Conservation (phyloP, 2,888 invertebrate species). For the Dicyrtoma fusca region DNA sequence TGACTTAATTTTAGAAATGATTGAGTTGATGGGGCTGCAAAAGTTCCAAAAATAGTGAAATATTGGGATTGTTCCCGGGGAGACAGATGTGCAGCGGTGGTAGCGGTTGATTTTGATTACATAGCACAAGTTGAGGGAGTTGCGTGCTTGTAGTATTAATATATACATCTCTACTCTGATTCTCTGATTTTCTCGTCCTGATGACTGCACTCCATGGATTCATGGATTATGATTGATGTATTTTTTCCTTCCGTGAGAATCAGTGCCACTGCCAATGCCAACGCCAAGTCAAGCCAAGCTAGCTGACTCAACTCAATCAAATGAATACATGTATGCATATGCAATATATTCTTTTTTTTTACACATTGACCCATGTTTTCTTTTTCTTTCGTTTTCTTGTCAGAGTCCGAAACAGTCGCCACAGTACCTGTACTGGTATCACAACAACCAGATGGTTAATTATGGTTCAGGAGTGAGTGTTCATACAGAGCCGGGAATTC, state of each 20-base stretch:
- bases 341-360: slow-evolving; percentile 3
- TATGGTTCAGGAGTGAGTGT: slow-evolving; percentile 73
- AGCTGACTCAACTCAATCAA: background rate
- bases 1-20: too few species aligned
- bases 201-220: too few species aligned
- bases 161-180: background rate
- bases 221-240: background rate
- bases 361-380: background rate
- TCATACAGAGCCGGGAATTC: slow-evolving; percentile 72
- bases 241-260: background rate
- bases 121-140: background rate
- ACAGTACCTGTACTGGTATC: slow-evolving; percentile 94
- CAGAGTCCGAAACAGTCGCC: slow-evolving; percentile 61
- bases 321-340: background rate
- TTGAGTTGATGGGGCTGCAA: too few species aligned
- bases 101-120: too few species aligned
- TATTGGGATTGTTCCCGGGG: too few species aligned
- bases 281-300: background rate
- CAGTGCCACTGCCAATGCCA: too few species aligned
- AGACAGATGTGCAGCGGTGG: too few species aligned
- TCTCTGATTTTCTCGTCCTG: too few species aligned
- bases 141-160: background rate
- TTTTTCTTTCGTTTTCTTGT: background rate
- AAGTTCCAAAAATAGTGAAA: too few species aligned
- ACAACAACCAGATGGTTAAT: slow-evolving; percentile 92